Evolutionary conservation across 1,140 invertebrate genomes (phyloP).

Genomic region (Macrobrachium nipponense): DNA sequence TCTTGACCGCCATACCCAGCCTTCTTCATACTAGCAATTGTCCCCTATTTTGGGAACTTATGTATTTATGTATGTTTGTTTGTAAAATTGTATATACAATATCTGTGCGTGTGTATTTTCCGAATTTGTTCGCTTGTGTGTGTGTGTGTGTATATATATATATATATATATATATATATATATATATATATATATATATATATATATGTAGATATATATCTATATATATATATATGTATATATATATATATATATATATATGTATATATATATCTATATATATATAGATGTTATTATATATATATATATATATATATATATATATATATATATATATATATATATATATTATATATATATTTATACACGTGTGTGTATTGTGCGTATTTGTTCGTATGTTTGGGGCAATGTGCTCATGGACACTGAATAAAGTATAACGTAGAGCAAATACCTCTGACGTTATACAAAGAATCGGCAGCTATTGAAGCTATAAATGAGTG

Average conservation of each 20-base stretch:
- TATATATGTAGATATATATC: not conserved
- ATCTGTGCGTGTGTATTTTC: not conserved
- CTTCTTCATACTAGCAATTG: no score
- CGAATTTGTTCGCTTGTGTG: not conserved
- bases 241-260: not conserved
- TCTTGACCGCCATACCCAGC: no score
- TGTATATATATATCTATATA: slow-evolving; percentile 2
- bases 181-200: not conserved
- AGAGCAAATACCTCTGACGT: not conserved
- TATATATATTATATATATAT: slow-evolving; percentile 19
- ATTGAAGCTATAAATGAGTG: no score
- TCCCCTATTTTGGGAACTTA: no score
- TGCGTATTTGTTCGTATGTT: not conserved
- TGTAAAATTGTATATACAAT: not conserved
- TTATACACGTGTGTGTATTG: not conserved
- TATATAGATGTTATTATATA: no score
- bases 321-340: not conserved
- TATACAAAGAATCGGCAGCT: no score
- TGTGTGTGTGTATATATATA: slow-evolving; percentile 8
- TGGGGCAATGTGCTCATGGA: not conserved
- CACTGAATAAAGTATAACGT: not conserved
- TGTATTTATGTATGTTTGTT: slow-evolving; percentile 2
- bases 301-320: not conserved
- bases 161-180: slow-evolving; percentile 19
- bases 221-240: not conserved